Evolutionary conservation across 2,888 invertebrate species (phyloP).

Genomic region (Buathra laborator): DNA sequence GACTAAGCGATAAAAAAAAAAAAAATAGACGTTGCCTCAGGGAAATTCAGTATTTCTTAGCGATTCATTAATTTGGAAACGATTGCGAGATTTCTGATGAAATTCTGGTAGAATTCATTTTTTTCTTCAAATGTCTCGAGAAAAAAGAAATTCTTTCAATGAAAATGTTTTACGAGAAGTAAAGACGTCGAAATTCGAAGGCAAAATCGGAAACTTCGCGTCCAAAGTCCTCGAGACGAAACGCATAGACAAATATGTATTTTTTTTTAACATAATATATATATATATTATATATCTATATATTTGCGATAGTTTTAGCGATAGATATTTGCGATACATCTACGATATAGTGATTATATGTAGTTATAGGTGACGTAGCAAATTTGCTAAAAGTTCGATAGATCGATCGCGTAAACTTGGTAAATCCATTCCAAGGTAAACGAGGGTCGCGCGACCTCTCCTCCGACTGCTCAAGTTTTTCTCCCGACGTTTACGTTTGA

Average conservation of each 20-base stretch:
- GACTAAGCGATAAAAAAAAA: not conserved
- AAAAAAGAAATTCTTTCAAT: not conserved
- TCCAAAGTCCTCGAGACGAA: slow-evolving; percentile 22
- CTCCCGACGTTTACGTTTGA: not conserved
- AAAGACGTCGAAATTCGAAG: not conserved
- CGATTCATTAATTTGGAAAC: not conserved
- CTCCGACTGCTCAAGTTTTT: slow-evolving; percentile 46
- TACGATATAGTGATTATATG: slow-evolving; percentile 35
- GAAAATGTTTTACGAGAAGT: not conserved
- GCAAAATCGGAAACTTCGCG: not conserved
- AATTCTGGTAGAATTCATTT: not conserved
- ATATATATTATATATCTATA: slow-evolving; percentile 27
- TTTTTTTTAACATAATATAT: slow-evolving; percentile 42
- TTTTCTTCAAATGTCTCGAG: not conserved
- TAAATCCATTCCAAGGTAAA: slow-evolving; percentile 32
- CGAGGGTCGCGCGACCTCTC: slow-evolving; percentile 3
- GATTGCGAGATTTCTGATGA: not conserved
- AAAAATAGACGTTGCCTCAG: not conserved
- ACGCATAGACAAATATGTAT: slow-evolving; percentile 59
- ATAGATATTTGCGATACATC: no score
- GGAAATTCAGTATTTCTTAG: not conserved
- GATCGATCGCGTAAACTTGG: slow-evolving; percentile 14
- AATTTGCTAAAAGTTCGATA: slow-evolving; percentile 24
- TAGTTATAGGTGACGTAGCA: slow-evolving; percentile 29
- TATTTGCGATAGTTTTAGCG: slow-evolving; percentile 43